Conservation (phyloP, 1,140 invertebrate genomes). For the Tigriopus japonicus region DNA sequence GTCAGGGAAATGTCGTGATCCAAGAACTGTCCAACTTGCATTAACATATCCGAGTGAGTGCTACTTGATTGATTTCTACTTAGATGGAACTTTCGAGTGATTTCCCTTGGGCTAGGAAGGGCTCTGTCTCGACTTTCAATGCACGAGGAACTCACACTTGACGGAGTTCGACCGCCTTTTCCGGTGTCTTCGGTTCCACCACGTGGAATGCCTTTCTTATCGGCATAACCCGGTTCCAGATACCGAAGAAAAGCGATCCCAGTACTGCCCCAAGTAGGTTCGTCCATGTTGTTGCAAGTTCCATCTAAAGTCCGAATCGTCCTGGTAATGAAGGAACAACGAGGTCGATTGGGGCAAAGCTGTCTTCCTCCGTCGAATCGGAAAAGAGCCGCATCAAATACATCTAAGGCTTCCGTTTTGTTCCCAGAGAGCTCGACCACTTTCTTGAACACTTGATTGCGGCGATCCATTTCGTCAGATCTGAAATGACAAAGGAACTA, state of each 20-base stretch:
- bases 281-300: conserved; percentile 39
- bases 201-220: conserved; percentile 36
- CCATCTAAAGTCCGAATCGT: conserved; percentile 36
- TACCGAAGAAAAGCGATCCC: conserved; percentile 66
- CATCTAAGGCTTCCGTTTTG: no score
- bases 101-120: conserved; percentile 43
- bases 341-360: no score
- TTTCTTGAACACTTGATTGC: no score
- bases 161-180: no score
- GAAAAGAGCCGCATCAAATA: no score
- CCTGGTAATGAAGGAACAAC: no score
- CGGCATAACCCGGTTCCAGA: conserved; percentile 77
- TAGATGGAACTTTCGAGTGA: conserved; percentile 37
- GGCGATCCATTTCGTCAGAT: no score
- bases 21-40: conserved; percentile 53
- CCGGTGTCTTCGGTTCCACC: no score
- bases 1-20: conserved; percentile 30
- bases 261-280: conserved; percentile 45
- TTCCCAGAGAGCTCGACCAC: no score
- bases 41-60: conserved; percentile 28
- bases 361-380: no score
- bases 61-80: conserved; percentile 30
- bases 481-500: no score
- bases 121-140: neutral
- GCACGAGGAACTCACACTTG: no score